Evolutionary conservation across 1,140 invertebrate genomes (phyloP), one percentile per base, ranked within the genome.

Genomic region (Rhyzopertha dominica): DNA sequence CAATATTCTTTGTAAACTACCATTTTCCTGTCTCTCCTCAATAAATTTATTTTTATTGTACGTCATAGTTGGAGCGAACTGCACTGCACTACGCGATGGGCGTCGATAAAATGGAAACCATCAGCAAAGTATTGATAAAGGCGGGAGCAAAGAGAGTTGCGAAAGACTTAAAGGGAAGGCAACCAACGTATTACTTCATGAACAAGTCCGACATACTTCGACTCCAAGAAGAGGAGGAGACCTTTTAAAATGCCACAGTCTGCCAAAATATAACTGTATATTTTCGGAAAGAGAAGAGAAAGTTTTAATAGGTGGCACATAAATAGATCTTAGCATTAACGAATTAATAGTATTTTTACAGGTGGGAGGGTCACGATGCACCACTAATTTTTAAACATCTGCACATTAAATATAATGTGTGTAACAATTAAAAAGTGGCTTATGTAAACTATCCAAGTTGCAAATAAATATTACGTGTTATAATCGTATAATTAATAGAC

Each of bases 161-260:
- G 2, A 90, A 90, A 66, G 90, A 94, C 71, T 72, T 93, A 62
- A 89, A 86, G 74, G 88, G 87, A 40, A 76, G 88, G 34, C 87
- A 90, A 60, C 87, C 89, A 1, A 87, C 84, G n/a, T 92, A 90
- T 66, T 94, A 92, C 64, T 93, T 89, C 59, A 87, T 92, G 77
- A 91, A 92, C 59, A 89, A 90, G 68, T 82, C 85, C 7, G 89
- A 92, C 49, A 90, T 93, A 53, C 66, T 84, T 34, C 72, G 79
- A 39, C 74, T 90, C n/a, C 84, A 89, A 66, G 84, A 88, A 59
- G 85, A 91, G 65, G 85, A 90, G 59, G 78, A 85, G 58, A 67
- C 73, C 5, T 75, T 69, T 51, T 69, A 63, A 56, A 26, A 8
- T 8, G 25, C 8, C 8, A 8, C 25, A 26, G 25, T 8, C 8